Evolutionary conservation across 2,113 vertebrate species (phyloP), one percentile per base, ranked within the genome.

Genomic region (Grallaria varia): DNA sequence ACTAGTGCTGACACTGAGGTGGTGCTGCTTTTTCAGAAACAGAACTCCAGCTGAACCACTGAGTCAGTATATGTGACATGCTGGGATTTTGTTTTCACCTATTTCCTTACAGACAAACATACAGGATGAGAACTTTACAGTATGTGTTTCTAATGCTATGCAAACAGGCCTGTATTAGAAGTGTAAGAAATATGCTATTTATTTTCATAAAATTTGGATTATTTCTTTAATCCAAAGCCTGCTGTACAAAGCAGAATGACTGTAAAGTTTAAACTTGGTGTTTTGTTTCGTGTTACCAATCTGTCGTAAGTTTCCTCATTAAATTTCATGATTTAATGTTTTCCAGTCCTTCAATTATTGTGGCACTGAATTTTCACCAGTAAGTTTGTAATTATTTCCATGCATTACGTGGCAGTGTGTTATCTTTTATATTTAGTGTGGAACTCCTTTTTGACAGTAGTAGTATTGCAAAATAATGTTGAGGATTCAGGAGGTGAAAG

Each of bases 11-110:
- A 96, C 84, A 96, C 93, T 66, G 87, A 90, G 80, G 80, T 93
- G 52, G 47, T 93, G 93, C 64, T 87, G 90, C 67, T 92, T 96
- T 93, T 89, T 93, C 67, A 66, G 67, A 56, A 93, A 45, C 63
- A 90, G 87, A 95, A 89, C 88, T 94, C 66, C 60, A 75, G 77
- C 33, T 55, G 77, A 93, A 93, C 81, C 30, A 52, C 81, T 42
- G 93, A 89, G 73, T 74, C 94, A 75, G 25, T 93, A 10, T 66
- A 25, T 78, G 56, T 87, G 90, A 80, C n/a, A 45, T 63, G 59
- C 67, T 91, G 87, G 75, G 72, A 28, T 56, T 68, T 84, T 71
- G 49, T 69, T 73, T 84, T 67, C 39, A 67, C 50, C 31, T 42
- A 10, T 63, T 95, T 93, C 31, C 59, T 89, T 85, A 37, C 28